Evolutionary conservation across 1,140 invertebrate genomes (phyloP).

Genomic region (Dermatophagoides farinae): DNA sequence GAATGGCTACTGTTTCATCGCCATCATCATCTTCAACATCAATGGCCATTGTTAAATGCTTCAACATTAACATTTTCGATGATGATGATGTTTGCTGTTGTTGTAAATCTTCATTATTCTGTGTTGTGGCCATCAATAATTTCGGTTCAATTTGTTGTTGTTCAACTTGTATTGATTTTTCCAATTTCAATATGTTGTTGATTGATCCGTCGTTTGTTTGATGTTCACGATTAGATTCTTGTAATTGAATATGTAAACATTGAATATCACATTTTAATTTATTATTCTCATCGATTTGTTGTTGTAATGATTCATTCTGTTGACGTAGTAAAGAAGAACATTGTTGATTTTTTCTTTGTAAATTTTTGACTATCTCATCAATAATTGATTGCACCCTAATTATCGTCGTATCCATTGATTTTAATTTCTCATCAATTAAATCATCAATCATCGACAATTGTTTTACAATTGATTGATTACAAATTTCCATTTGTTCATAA

Average conservation of each 20-base stretch:
- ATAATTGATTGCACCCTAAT: neutral
- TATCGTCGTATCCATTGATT: neutral
- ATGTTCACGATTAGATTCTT: neutral
- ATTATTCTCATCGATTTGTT: constrained; percentile 31
- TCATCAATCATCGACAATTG: neutral
- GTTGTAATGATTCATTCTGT: constrained; percentile 13
- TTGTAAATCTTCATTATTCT: neutral
- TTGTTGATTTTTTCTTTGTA: constrained; percentile 29
- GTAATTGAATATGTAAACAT: neutral
- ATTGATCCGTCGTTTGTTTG: too few species aligned
- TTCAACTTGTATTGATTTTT: neutral
- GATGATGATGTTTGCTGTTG: constrained; percentile 8
- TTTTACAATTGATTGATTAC: neutral
- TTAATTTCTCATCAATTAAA: neutral
- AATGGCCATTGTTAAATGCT: neutral
- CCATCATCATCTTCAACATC: neutral
- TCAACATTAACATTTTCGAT: constrained; percentile 22
- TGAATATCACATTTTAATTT: constrained; percentile 22
- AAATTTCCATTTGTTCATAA: neutral
- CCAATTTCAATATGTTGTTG: neutral
- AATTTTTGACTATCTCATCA: neutral
- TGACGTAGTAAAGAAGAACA: constrained; percentile 16
- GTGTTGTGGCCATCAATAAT: neutral
- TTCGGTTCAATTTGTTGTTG: neutral
- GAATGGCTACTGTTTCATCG: neutral